Conservation (phyloP, 2,797 vertebrate genomes). For the Notoglanidium macrostoma region DNA sequence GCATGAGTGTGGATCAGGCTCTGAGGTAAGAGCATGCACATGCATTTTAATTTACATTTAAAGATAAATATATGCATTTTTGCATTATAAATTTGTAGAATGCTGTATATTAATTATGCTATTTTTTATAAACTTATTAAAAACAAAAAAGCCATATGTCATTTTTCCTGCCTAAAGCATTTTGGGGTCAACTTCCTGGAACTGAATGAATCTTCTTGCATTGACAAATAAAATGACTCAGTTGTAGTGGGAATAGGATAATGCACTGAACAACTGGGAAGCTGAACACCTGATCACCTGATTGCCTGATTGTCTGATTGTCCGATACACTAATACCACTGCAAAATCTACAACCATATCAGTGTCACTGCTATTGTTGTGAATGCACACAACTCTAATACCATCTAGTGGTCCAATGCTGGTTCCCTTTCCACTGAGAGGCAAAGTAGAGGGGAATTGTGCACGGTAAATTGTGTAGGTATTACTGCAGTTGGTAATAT, state of each 20-base stretch:
- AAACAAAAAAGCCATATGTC: not conserved
- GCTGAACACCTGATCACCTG: not conserved
- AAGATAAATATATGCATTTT: not conserved
- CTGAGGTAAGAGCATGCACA: constrained; percentile 79
- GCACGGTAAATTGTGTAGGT: not conserved
- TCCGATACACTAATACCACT: not conserved
- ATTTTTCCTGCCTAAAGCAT: not conserved
- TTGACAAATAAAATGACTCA: not conserved
- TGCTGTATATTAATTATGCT: not conserved
- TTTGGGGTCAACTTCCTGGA: not conserved
- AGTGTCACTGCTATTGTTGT: not conserved
- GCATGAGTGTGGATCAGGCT: constrained; percentile 90
- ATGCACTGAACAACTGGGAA: not conserved
- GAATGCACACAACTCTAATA: not conserved
- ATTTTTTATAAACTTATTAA: not conserved
- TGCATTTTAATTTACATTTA: not conserved
- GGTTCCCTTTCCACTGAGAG: not conserved
- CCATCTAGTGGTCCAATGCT: not conserved
- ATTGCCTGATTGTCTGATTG: not conserved
- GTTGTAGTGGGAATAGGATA: not conserved
- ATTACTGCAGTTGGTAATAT: not conserved
- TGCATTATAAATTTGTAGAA: not conserved
- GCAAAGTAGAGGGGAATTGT: not conserved
- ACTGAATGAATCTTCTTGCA: not conserved
- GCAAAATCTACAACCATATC: not conserved